phyloP scores from a whole-genome alignment of 2,888 invertebrate genomes.

The Sylvicola cinctus region DNA sequence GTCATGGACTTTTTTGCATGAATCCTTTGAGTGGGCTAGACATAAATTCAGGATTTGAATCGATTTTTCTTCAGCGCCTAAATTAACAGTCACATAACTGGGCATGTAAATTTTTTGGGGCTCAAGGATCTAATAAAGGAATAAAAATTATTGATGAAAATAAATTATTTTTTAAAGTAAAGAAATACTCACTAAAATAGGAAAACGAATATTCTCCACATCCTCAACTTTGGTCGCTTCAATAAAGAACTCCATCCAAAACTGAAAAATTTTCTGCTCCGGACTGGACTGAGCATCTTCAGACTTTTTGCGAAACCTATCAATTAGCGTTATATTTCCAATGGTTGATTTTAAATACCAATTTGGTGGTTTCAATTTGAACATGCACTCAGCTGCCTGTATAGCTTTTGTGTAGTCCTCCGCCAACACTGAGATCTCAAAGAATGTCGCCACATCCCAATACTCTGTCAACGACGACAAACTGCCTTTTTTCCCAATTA shows the following conservation, averaged over 20 bases:
- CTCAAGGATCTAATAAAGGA: conserved; percentile 48
- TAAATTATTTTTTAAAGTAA: conserved; percentile 6
- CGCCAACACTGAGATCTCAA: conserved; percentile 92
- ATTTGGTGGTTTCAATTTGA: conserved; percentile 71
- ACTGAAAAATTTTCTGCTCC: conserved; percentile 78
- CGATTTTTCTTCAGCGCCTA: conserved; percentile 83
- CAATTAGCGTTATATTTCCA: conserved; percentile 86
- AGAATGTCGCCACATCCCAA: conserved; percentile 98
- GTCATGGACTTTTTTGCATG: conserved; percentile 71
- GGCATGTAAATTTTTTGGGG: conserved; percentile 87
- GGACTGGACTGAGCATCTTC: conserved; percentile 49
- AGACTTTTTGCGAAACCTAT: conserved; percentile 64
- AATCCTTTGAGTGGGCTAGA: conserved; percentile 50
- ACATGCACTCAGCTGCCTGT: conserved; percentile 91
- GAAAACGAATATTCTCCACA: conserved; percentile 71
- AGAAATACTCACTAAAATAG: conserved; percentile 26
- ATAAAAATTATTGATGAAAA: conserved; percentile 9
- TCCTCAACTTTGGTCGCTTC: conserved; percentile 72
- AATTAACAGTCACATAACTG: conserved; percentile 86
- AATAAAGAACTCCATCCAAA: conserved; percentile 97
- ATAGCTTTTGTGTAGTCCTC: conserved; percentile 94
- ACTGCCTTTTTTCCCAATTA: conserved; percentile 95
- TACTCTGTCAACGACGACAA: conserved; percentile 83
- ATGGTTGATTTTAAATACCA: conserved; percentile 96
- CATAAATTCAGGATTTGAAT: conserved; percentile 77